Conservation (phyloP, 2,113 vertebrate species). For the Grallaria varia region DNA sequence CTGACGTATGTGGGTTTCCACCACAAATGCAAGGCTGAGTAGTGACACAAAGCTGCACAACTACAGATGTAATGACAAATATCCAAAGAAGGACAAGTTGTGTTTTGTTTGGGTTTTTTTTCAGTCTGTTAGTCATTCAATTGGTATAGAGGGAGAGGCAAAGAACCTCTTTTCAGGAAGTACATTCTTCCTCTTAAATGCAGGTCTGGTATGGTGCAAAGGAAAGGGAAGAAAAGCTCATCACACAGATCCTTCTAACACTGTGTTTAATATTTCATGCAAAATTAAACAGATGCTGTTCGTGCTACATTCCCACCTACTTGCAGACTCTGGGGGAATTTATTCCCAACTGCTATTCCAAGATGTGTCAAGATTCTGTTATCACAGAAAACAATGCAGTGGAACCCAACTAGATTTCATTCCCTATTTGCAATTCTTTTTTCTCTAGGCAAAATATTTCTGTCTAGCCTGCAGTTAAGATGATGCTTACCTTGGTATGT, state of each 20-base stretch:
- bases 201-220: not conserved
- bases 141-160: not conserved
- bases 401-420: not conserved
- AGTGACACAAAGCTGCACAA: not conserved
- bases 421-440: conserved; percentile 7
- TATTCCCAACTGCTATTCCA: not conserved
- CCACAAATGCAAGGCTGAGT: not conserved
- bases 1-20: not conserved
- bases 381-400: not conserved
- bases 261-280: not conserved
- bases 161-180: not conserved
- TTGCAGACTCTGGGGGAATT: not conserved
- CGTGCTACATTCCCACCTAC: not conserved
- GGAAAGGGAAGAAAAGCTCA: not conserved
- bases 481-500: not conserved
- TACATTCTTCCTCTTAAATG: not conserved
- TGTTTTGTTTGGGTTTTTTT: not conserved
- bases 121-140: not conserved
- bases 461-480: not conserved
- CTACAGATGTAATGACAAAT: not conserved
- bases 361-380: not conserved
- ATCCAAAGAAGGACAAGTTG: not conserved
- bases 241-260: not conserved
- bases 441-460: conserved; percentile 2
- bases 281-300: conserved; percentile 1